Base-by-base conservation (phyloP, 1,140 invertebrate species). In the Mactra quadrangularis region DNA sequence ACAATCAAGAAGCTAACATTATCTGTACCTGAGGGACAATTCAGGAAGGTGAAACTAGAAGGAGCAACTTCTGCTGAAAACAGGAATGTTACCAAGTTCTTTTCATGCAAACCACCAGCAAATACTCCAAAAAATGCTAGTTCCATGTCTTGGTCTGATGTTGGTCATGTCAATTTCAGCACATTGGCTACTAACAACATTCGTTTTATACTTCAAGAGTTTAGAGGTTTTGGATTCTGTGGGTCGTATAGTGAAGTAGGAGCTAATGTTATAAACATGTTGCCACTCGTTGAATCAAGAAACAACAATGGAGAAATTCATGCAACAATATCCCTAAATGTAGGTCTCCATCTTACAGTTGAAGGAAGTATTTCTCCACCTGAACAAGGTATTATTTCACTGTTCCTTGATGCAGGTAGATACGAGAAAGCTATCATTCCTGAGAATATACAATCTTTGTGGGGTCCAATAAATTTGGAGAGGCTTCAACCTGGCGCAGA, bases 381-480 rank as follows among this genome's bases (percentile, higher is more conserved):
- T 15, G 66, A 17, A n/a, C 15, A 6, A 25, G 60, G 52, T 17
- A 35, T 35, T 22, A 53, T 77, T 15, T 35, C 86, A 17, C 64
- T 89, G 68, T 82, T 66, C 53, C 76, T 89, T 45, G 33, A 81
- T 17, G 38, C 57, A 1, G 85, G 84, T 15, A 55, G 57, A 6
- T 92, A 87, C 70, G 78, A 87, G 35, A 78, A 68, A 25, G 85
- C 82, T 41, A 81, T 88, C 11, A 90, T 91, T 81, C 91, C 90
- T 60, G 88, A 89, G 55, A 84, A 88, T 27, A 59, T 90, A 3
- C 89, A 91, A 59, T 66, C 77, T 29, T 78, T 91, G 74, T 92
- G 89, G 89, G 90, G 90, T 17, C 90, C 90, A 3, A 75, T 90
- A 2, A 86, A 88, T 1, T 81, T 92, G 11, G 55, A 83, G 1